Percentiles rank a stretch among this genome's conserved stretches.
phyloP scores from a whole-genome alignment of 2,113 vertebrate genomes.

The Ochotona curzoniae region DNA sequence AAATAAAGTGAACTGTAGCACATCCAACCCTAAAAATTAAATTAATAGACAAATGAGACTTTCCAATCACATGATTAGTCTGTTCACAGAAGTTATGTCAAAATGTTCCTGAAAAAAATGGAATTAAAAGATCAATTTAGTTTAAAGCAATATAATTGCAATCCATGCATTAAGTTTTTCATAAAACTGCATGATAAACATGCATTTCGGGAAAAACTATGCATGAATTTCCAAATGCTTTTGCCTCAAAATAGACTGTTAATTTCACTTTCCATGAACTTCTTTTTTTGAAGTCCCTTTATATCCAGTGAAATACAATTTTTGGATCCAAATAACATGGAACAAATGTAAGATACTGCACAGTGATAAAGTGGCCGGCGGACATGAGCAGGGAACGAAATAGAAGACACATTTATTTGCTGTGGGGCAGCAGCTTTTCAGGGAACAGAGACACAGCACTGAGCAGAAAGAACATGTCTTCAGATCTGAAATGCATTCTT shows the following conservation, averaged over 20 bases:
- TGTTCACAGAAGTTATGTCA: no score
- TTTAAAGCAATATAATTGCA: no score
- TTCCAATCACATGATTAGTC: neutral
- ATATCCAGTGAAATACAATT: neutral
- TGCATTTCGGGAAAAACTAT: no score
- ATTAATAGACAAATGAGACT: neutral
- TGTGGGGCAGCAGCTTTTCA: neutral
- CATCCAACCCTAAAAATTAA: neutral
- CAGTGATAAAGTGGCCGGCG: neutral
- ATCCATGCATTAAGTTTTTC: no score
- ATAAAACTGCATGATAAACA: no score
- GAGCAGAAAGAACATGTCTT: neutral
- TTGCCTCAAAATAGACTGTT: no score
- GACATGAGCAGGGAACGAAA: neutral
- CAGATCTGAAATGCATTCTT: neutral
- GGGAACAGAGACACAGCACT: neutral
- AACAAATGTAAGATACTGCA: neutral
- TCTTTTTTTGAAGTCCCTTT: no score
- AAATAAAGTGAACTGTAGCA: neutral
- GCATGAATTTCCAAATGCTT: no score
- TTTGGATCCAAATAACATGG: neutral
- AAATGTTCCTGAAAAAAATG: no score
- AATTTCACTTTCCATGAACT: no score
- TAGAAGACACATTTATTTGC: neutral
- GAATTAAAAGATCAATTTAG: no score